A percentile compares a stretch with the other conserved stretches of the same genome.
phyloP scores from a whole-genome alignment of 2,113 vertebrate species.

The Taurulus bubalis region DNA sequence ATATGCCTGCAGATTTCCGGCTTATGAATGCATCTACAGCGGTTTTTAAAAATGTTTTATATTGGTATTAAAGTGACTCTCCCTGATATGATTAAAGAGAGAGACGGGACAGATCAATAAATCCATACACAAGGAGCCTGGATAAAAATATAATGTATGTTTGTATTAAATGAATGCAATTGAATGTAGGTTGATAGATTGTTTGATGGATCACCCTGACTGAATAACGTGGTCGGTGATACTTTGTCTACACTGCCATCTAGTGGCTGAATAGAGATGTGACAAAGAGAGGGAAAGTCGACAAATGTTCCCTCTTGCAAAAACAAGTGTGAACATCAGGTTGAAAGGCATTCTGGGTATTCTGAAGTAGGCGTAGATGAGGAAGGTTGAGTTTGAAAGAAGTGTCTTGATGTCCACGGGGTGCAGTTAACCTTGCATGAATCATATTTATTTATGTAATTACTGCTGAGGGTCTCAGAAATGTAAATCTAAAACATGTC shows the following conservation, averaged over 20 bases:
- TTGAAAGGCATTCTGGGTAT: slow-evolving; percentile 7
- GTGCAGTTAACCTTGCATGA: neutral
- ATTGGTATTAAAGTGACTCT: slow-evolving; percentile 13
- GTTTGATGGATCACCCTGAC: neutral
- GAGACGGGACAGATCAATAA: slow-evolving; percentile 1
- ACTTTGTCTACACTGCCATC: slow-evolving; percentile 51
- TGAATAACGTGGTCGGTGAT: slow-evolving; percentile 6
- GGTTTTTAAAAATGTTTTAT: neutral
- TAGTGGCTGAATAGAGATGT: slow-evolving; percentile 43
- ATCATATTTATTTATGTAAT: neutral
- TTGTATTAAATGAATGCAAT: neutral
- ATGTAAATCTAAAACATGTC: neutral
- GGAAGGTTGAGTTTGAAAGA: neutral
- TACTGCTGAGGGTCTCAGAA: neutral
- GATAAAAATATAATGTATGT: neutral
- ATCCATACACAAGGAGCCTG: neutral
- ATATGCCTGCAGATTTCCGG: neutral
- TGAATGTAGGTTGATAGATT: neutral
- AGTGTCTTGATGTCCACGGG: neutral
- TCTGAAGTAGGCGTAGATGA: neutral
- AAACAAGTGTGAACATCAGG: neutral
- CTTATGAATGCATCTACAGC: neutral
- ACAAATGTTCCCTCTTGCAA: accelerated
- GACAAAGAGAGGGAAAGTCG: neutral
- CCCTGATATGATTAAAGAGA: neutral